These are phyloP conservation scores for Reinhardtius hippoglossoides DNA, from an alignment of 2,113 vertebrate species.

Conservation along the genomic window DNA sequence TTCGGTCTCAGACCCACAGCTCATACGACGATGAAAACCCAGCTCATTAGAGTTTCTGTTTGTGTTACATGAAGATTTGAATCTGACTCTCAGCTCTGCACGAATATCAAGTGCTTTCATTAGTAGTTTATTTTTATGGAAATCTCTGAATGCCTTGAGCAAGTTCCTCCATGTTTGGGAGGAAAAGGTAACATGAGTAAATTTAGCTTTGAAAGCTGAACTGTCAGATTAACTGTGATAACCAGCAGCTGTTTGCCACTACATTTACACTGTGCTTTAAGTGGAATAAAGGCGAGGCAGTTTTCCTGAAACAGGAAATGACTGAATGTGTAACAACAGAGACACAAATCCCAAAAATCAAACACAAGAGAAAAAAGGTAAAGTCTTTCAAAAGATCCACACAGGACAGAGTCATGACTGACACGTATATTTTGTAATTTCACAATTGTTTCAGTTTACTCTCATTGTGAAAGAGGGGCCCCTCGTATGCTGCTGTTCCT, in stretches of 20 bases:
- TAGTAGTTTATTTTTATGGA: slow-evolving; percentile 21
- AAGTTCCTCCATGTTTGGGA: slow-evolving; percentile 26
- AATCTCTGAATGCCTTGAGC: slow-evolving; percentile 28
- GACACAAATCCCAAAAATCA: too few species aligned
- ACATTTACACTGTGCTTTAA: not conserved
- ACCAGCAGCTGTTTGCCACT: slow-evolving; percentile 19
- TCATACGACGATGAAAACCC: slow-evolving; percentile 50
- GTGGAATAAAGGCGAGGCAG: not conserved
- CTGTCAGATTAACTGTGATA: slow-evolving; percentile 17
- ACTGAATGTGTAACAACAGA: too few species aligned
- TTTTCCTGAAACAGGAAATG: too few species aligned
- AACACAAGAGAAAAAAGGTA: too few species aligned
- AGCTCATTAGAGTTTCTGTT: slow-evolving; percentile 65
- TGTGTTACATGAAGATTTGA: slow-evolving; percentile 31
- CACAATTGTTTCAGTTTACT: too few species aligned
- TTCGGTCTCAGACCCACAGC: slow-evolving; percentile 51
- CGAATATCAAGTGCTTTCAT: slow-evolving; percentile 45
- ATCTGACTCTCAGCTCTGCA: slow-evolving; percentile 16
- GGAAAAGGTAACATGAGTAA: slow-evolving; percentile 27
- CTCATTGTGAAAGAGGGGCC: too few species aligned
- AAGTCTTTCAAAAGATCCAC: too few species aligned
- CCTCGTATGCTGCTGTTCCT: not conserved
- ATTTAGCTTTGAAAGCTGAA: slow-evolving; percentile 29
- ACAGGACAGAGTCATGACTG: too few species aligned
- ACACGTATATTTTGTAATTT: too few species aligned